phyloP scores from a whole-genome alignment of 2,888 invertebrate genomes.

The Rotaria macrura region DNA sequence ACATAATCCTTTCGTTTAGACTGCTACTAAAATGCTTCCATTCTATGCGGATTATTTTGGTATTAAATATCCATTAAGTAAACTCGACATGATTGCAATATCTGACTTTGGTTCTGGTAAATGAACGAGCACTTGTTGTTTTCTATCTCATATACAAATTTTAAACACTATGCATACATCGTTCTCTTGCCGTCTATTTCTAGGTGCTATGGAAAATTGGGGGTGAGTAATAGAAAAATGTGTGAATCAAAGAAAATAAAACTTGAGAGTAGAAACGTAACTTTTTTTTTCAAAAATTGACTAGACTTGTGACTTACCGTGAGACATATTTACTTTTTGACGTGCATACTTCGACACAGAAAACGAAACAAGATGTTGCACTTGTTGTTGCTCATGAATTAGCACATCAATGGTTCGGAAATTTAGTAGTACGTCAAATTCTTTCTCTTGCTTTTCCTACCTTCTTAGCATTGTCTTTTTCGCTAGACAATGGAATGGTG shows the following conservation, averaged over 20 bases:
- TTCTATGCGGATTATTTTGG: constrained; percentile 89
- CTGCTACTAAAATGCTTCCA: constrained; percentile 74
- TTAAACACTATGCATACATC: too few species aligned
- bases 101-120: constrained; percentile 77
- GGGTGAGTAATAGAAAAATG: constrained; percentile 57
- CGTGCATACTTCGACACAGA: constrained; percentile 67
- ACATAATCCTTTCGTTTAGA: constrained; percentile 39
- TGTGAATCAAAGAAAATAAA: too few species aligned
- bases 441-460: neutral
- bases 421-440: constrained; percentile 76
- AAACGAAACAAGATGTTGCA: constrained; percentile 67
- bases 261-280: neutral
- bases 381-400: constrained; percentile 73
- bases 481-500: constrained; percentile 64
- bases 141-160: too few species aligned
- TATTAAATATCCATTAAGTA: constrained; percentile 84
- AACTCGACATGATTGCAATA: constrained; percentile 88
- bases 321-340: constrained; percentile 82
- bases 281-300: neutral
- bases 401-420: constrained; percentile 96
- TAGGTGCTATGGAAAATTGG: constrained; percentile 95
- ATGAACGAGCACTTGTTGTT: neutral
- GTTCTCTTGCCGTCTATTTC: constrained; percentile 11
- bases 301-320: constrained; percentile 70
- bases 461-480: neutral